A percentile compares a stretch with the other conserved stretches of the same genome.
Evolutionary conservation across 2,797 vertebrate genomes (phyloP).

Genomic region (Arrhamphus sclerolepis): DNA sequence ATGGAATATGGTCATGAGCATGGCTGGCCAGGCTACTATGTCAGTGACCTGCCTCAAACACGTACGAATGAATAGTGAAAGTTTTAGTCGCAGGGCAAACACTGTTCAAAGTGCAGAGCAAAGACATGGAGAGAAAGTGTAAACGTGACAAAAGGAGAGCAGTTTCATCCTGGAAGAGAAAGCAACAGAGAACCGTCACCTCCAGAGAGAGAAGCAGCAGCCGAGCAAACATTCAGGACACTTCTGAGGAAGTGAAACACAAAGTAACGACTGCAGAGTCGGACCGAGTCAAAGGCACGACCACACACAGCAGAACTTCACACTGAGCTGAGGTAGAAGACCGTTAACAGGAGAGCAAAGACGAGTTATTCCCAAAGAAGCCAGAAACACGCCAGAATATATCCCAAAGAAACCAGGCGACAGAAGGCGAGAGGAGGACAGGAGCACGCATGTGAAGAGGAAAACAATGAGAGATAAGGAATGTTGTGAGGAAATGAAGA

Average conservation of each 20-base stretch:
- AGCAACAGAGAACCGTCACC: constrained; percentile 32
- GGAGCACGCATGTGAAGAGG: constrained; percentile 5
- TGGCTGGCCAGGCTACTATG: no score
- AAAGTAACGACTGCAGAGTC: constrained; percentile 23
- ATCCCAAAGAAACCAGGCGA: constrained; percentile 28
- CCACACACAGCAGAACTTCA: constrained; percentile 22
- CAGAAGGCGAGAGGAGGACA: constrained; percentile 15
- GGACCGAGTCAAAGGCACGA: constrained; percentile 36
- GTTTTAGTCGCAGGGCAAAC: constrained; percentile 15
- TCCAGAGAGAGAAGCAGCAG: constrained; percentile 38
- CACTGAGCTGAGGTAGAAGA: constrained; percentile 29
- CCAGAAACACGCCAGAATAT: constrained; percentile 31
- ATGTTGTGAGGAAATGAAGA: constrained; percentile 59
- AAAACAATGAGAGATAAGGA: constrained; percentile 6
- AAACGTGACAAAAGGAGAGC: constrained; percentile 39
- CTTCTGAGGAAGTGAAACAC: constrained; percentile 40
- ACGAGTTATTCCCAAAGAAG: constrained; percentile 41
- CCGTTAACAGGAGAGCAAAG: constrained; percentile 17
- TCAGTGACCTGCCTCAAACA: no score
- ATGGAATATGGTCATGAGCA: no score
- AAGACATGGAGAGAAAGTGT: constrained; percentile 27
- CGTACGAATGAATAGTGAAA: no score
- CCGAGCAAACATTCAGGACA: constrained; percentile 21
- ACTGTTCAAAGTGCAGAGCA: constrained; percentile 3
- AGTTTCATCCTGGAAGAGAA: constrained; percentile 58